Evolutionary conservation across 2,113 vertebrate genomes (phyloP).

Genomic region (Paradisaea rubra): DNA sequence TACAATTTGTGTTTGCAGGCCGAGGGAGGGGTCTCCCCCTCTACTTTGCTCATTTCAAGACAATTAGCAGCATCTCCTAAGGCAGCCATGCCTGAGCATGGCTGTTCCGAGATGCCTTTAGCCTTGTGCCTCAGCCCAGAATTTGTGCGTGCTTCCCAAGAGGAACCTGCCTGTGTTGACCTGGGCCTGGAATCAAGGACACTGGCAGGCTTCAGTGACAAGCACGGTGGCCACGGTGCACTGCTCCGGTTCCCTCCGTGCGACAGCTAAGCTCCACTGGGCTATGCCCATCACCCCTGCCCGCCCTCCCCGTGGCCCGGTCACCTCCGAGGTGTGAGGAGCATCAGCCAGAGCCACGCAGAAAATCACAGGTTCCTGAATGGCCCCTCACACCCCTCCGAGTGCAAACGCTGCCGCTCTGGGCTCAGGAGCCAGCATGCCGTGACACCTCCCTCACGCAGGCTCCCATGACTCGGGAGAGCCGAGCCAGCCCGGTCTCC

Average conservation of each 20-base stretch:
- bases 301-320: fast-evolving
- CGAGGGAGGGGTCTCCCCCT: background rate
- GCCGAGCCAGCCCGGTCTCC: background rate
- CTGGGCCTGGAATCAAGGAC: background rate
- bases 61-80: background rate
- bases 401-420: fast-evolving
- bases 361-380: background rate
- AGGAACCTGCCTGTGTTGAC: background rate
- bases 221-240: fast-evolving
- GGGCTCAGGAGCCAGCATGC: background rate
- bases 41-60: background rate
- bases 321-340: background rate
- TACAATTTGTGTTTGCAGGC: background rate
- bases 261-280: background rate
- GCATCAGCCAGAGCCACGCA: background rate
- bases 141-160: background rate
- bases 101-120: background rate
- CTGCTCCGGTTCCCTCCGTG: background rate
- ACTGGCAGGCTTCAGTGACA: background rate
- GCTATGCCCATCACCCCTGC: background rate
- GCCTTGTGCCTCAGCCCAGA: background rate
- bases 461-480: background rate
- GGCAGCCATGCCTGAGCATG: background rate
- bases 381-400: background rate
- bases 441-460: fast-evolving